These are phyloP conservation scores for Phytoseiulus persimilis DNA, from an alignment of 2,888 invertebrate species.

Conservation along the genomic window DNA sequence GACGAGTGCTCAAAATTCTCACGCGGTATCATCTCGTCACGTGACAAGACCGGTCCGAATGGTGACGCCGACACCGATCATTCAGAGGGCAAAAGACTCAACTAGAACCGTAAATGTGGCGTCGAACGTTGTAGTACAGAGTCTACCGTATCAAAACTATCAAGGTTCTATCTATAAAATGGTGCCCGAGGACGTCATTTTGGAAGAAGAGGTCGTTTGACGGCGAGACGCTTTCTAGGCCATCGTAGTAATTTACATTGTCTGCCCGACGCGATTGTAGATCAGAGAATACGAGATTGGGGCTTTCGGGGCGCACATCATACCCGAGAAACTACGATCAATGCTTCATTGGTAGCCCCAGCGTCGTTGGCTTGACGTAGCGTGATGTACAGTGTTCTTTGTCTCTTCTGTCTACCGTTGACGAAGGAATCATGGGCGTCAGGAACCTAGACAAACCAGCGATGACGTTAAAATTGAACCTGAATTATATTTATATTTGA, in stretches of 20 bases:
- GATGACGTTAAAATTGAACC: neutral
- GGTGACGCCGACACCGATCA: neutral
- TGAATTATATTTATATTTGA: neutral
- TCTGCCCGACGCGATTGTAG: neutral
- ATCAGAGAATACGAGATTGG: neutral
- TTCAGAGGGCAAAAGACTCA: neutral
- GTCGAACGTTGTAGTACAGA: slow-evolving; percentile 24
- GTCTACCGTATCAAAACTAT: slow-evolving; percentile 21
- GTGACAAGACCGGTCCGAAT: neutral
- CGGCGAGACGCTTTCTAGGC: neutral
- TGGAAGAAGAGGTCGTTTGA: slow-evolving; percentile 32
- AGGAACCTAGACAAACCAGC: neutral
- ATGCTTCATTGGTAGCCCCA: neutral
- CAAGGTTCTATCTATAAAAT: slow-evolving; percentile 35
- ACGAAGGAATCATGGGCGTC: neutral
- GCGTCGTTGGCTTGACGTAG: neutral
- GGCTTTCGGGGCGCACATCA: neutral
- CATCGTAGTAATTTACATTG: neutral
- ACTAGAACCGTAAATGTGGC: neutral
- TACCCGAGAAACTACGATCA: neutral
- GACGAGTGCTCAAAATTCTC: slow-evolving; percentile 20
- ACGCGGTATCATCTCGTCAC: neutral
- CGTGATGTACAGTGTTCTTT: neutral
- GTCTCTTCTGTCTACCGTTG: neutral
- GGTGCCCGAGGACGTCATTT: slow-evolving; percentile 33